Evolutionary conservation across 2,797 vertebrate species (phyloP), one percentile per base, ranked within the genome.

Genomic region (Melanotaenia pygmaea): DNA sequence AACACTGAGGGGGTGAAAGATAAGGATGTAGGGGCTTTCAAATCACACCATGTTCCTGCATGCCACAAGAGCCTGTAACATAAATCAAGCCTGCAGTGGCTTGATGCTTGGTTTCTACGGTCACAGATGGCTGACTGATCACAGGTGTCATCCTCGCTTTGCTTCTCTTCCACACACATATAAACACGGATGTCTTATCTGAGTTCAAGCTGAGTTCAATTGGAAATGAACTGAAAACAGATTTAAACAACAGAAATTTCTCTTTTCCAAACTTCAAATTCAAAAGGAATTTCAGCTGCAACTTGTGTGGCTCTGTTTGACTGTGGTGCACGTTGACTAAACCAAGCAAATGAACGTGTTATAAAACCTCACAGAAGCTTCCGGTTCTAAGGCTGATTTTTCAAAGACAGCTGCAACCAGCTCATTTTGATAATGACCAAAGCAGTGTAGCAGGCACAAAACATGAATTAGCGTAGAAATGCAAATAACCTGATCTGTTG

Each of bases 121-220:
- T 68, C 32, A 26, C 72, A 80, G 79, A 59, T 59, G 4, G 64
- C 69, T 20, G 72, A 82, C 67, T 60, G 78, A 84, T 87, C 81
- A 81, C 89, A 91, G 83, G 87, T 88, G 86, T 81, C 16, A 72
- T 67, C 1, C 60, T 57, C 54, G 10, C 32, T 70, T 60, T 40
- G 34, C 59, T 22, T 38, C 26, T 13, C 40, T 18, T 79, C 56
- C 37, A 3, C 0, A 9, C 54, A 64, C 43, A 3, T 24, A 18
- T 11, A 67, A 64, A 67, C 22, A 54, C 11, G 32, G 35, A 28
- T 58, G 56, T 18, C 34, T 59, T 59, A 59, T 59, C 43, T 47
- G n/a, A 22, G 69, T 65, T 75, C 51, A 67, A 13, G 63, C 57
- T 60, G 37, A 64, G 37, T 73, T 79, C 54, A 43, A 28, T 26